phyloP scores from a whole-genome alignment of 2,888 invertebrate species.

The Eutolmus rufibarbis region DNA sequence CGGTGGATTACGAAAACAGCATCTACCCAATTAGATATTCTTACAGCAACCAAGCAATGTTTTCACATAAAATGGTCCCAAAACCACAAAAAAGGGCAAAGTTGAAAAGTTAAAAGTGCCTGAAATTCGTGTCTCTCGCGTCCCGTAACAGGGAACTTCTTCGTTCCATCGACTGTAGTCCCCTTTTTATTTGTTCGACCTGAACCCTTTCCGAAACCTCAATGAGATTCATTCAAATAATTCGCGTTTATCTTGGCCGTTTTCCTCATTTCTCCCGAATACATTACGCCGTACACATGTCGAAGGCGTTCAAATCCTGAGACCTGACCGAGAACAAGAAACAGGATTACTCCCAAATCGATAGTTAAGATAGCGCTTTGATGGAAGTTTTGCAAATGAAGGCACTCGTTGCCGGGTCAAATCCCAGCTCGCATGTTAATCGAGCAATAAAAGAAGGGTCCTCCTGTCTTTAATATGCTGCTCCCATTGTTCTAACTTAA shows the following conservation, averaged over 20 bases:
- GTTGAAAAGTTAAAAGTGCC: neutral
- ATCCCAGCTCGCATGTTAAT: conserved; percentile 43
- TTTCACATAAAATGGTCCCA: neutral
- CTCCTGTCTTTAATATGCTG: conserved; percentile 41
- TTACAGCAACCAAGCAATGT: neutral
- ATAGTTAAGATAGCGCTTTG: conserved; percentile 46
- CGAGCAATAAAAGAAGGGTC: conserved; percentile 42
- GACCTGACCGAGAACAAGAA: conserved; percentile 38
- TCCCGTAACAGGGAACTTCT: neutral
- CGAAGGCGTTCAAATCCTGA: conserved; percentile 7
- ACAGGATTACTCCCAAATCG: conserved; percentile 45
- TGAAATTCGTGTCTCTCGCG: neutral
- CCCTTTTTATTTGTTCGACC: conserved; percentile 6
- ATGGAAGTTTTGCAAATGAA: conserved; percentile 45
- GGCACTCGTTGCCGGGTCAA: conserved; percentile 8
- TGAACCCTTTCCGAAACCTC: conserved; percentile 13
- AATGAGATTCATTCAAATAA: conserved; percentile 13
- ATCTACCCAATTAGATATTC: neutral
- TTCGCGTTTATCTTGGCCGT: conserved; percentile 24
- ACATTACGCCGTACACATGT: conserved; percentile 18
- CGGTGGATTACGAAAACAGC: neutral
- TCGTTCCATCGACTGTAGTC: neutral
- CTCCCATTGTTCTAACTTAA: conserved; percentile 44
- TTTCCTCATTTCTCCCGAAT: neutral
- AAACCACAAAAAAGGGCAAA: neutral